Evolutionary conservation across 2,888 invertebrate species (phyloP), one percentile per base, ranked within the genome.

Genomic region (Brachyptera risi): DNA sequence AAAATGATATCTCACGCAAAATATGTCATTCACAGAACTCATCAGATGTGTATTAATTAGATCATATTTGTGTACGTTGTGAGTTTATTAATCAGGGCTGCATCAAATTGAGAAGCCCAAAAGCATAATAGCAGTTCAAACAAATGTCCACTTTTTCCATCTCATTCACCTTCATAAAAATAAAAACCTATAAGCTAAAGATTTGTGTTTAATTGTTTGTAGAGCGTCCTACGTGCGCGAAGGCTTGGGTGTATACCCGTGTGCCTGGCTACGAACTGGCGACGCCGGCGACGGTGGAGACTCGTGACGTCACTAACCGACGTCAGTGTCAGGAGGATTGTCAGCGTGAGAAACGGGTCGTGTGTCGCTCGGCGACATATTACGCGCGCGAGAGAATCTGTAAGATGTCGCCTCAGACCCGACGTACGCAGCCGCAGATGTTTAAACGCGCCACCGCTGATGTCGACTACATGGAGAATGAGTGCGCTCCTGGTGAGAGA

Each of bases 391-490:
- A 73, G 44, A 63, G 71, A 37, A 72, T 75, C 56, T 79, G 79
- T 68, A 76, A 75, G 62, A 66, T 80, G 57, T 77, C 76, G 66
- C 72, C 75, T 21, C 79, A 80, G 63, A 79, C 79, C 50, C 69
- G 79, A 59, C 70, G 80, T 54, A 76, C 78, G 2, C 75, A 76
- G 58, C 78, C 79, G 15, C 73, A 74, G 59, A 74, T 75, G 56
- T 76, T 79, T 68, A 69, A 74, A 21, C 67, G 71, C 60, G 72
- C 71, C 58, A 71, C 72, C 35, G 66, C 68, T 59, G 72, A 75
- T 67, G 73, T 78, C 47, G 79, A 80, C 68, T 80, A 80, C 69
- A 74, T 79, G 70, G 80, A 80, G 69, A 80, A 80, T 69, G 78
- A 79, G 69, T 80, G 80, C 67, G 75, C 79, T 21, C 73, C 74